These are phyloP conservation scores for Drosophila buzzatii DNA, from an alignment of 2,888 invertebrate genomes.

Conservation along the genomic window DNA sequence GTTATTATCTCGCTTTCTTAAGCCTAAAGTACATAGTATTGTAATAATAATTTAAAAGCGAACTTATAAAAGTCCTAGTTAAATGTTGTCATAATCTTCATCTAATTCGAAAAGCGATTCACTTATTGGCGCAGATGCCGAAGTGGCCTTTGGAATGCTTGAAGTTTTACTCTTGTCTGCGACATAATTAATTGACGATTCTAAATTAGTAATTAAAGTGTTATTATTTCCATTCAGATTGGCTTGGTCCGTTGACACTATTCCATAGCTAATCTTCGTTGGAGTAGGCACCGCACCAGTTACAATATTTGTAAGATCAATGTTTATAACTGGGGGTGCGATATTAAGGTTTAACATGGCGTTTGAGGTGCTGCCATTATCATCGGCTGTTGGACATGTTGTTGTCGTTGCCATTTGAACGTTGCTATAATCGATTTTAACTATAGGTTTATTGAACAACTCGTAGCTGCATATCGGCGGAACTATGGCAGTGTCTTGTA, in stretches of 20 bases:
- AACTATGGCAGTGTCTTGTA: constrained; percentile 81
- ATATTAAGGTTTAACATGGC: constrained; percentile 65
- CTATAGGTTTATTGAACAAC: constrained; percentile 82
- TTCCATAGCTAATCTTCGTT: constrained; percentile 67
- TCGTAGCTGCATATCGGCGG: constrained; percentile 84
- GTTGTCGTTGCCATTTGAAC: constrained; percentile 60
- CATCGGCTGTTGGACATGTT: constrained; percentile 10
- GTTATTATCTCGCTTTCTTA: constrained; percentile 40
- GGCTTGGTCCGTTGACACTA: constrained; percentile 23
- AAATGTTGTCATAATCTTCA: constrained; percentile 86
- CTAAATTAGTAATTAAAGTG: constrained; percentile 58
- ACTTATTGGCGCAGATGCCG: constrained; percentile 57
- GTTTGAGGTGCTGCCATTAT: constrained; percentile 30
- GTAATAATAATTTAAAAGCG: constrained; percentile 72
- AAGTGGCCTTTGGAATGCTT: constrained; percentile 67
- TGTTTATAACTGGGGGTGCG: constrained; percentile 83
- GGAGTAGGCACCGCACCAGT: constrained; percentile 42
- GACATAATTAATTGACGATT: constrained; percentile 53
- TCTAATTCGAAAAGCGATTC: constrained; percentile 84
- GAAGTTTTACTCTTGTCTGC: constrained; percentile 62
- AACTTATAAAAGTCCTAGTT: constrained; percentile 60
- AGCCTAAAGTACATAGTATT: constrained; percentile 61
- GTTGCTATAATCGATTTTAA: constrained; percentile 85
- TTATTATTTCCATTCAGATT: constrained; percentile 39
- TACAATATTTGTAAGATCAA: constrained; percentile 84